Base-by-base conservation (phyloP, 2,888 invertebrate species). In the Mythimna albipuncta region DNA sequence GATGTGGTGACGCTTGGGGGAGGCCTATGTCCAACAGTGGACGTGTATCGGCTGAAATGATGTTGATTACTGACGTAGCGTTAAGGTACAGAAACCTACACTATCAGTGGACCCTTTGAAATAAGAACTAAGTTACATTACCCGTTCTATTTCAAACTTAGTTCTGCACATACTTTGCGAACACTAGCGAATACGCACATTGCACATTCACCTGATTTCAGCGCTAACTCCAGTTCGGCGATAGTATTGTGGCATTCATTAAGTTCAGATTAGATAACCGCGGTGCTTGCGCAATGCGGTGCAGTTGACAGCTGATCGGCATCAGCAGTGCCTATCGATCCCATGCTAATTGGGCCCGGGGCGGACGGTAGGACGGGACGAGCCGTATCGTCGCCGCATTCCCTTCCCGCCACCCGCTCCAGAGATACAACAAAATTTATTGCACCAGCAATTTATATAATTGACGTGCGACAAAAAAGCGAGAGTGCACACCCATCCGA, bases 361-460 rank as follows among this genome's bases (percentile, higher is more conserved):
- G 88, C 90, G 89, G 79, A 78, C 68, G 61, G 61, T 64, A 61
- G 90, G 91, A 89, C 79, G 64, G 91, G 91, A 89, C 90, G 89
- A 89, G 89, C 83, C 92, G 93, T 93, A 94, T 94, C 93, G 90
- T 88, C 90, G 88, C 89, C 88, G 92, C 93, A 93, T 92, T 93
- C 93, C 92, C 93, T 87, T 87, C 90, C 92, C 89, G 85, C 90
- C 87, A 91, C 92, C 92, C 93, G 91, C 94, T 91, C 86, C 90
- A 87, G 90, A 95, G 95, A 96, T 96, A 96, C 95, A 94, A 93
- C 90, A 83, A 95, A 96, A 96, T 96, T 96, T 96, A 96, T 96
- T 95, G 94, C 96, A 94, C 93, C 91, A 93, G 94, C 95, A 94
- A 95, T 96, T 95, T 95, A 95, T 95, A 96, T 96, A 96, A 96